A percentile compares a stretch with the other conserved stretches of the same genome.
Conservation (phyloP, 2,113 vertebrate genomes). For the Xenopus tropicalis region UCB_Xtro_10.0 CM004443.2:5104001-5104500, state of each 20-base stretch:
- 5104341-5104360: conserved; percentile 61
- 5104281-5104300: conserved; percentile 66
- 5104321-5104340: conserved; percentile 12
- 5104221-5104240: conserved; percentile 67
- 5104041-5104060: conserved; percentile 22
- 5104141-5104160: neutral
- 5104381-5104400: conserved; percentile 65
- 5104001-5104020: conserved; percentile 17
- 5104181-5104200: conserved; percentile 31
- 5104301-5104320: conserved; percentile 48
- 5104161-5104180: conserved; percentile 3
- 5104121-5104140: conserved; percentile 21
- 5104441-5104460: conserved; percentile 57
- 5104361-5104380: conserved; percentile 67
- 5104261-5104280: conserved; percentile 53
- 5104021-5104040: conserved; percentile 10
- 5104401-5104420: conserved; percentile 56
- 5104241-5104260: conserved; percentile 67
- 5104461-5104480: conserved; percentile 47
- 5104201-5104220: conserved; percentile 50
- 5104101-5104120: conserved; percentile 16
- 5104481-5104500: conserved; percentile 59
- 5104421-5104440: conserved; percentile 56
- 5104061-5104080: neutral
- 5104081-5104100: conserved; percentile 9